Conservation (phyloP, 2,113 vertebrate species). For the Sigmodon hispidus region DNA sequence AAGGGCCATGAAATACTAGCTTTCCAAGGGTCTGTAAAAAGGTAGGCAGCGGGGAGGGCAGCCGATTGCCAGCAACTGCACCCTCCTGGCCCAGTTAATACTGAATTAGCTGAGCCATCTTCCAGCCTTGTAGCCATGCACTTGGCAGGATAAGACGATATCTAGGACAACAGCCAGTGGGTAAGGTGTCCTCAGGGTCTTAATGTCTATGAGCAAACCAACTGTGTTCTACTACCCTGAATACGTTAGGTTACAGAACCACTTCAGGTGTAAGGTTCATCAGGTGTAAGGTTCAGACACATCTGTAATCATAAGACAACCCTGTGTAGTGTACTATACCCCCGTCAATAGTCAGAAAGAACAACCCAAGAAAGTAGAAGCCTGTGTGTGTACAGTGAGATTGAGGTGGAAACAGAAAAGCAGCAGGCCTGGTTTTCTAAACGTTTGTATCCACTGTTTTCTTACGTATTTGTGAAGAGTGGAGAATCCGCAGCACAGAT, state of each 20-base stretch:
- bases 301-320: neutral
- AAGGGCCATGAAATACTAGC: constrained; percentile 1
- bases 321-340: neutral
- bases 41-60: neutral
- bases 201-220: neutral
- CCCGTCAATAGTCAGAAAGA: neutral
- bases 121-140: neutral
- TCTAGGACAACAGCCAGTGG: constrained; percentile 33
- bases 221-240: neutral
- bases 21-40: neutral
- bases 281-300: neutral
- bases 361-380: neutral
- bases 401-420: neutral
- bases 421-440: neutral
- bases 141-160: constrained; percentile 30
- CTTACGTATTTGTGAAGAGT: neutral
- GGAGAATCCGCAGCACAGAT: no score
- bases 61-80: constrained; percentile 7
- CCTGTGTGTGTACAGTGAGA: no score
- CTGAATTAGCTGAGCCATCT: neutral
- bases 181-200: neutral
- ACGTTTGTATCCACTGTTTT: neutral
- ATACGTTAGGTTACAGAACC: neutral
- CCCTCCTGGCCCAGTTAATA: neutral
- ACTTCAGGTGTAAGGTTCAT: neutral